Base-by-base conservation (phyloP, 1,140 invertebrate genomes). In the Aphaenogaster rudis region DNA sequence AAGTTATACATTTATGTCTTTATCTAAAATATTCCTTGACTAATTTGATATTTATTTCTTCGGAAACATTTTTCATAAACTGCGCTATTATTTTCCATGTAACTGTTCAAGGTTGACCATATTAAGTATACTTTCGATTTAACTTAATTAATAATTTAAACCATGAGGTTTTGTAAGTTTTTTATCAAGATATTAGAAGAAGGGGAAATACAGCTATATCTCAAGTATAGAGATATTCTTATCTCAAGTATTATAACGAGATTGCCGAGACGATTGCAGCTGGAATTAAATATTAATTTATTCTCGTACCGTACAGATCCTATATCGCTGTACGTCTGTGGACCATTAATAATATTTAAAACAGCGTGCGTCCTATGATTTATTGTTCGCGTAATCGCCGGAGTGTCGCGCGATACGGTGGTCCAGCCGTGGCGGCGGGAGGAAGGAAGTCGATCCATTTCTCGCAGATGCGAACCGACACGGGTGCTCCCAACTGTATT, bases 331-430 rank as follows among this genome's bases (percentile, higher is more conserved):
- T 28, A 33, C 6, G 17, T 45, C 15, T 11, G 5, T 15, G 36
- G 15, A 48, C 42, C 67, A 82, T 74, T 74, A 82, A 82, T 82
- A 72, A 74, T 61, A 59, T 74, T 82, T 82, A 82, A 82, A 74
- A 82, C 39, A 59, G 17, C 54, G 66, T 21, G 28, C 50, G 28
- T 80, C 45, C n/a, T 11, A 48, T 82, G 80, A 82, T 82, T 82
- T 74, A 82, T 82, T 61, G 39, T 71, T 61, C 79, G 42, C 36
- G 67, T 82, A 82, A 74, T 48, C 54, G 28, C 67, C 39, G 67
- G 28, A 45, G 54, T 48, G 52, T 61, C 52, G 28, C 42, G 54
- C 36, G 48, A 42, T 57, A 59, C 36, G 50, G 11, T 45, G 52
- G 80, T 74, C 52, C 79, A 71, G 48, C 79, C n/a, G 61, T 17